These are phyloP conservation scores for Lichenostomus cassidix DNA, from an alignment of 2,113 vertebrate species.

Conservation along the genomic window DNA sequence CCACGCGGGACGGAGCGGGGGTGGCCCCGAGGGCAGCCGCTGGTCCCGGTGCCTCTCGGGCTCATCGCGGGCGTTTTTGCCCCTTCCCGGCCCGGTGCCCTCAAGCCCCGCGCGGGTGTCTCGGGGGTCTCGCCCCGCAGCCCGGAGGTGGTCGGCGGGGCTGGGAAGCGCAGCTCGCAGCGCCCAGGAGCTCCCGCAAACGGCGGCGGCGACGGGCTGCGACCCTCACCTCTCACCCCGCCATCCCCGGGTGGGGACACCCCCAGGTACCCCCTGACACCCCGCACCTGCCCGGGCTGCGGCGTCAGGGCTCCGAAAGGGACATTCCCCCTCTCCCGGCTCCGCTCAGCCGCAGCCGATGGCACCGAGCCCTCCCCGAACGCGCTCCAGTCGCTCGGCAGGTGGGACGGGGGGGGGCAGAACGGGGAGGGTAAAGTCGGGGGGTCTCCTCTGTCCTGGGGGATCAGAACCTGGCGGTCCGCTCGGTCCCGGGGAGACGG, in stretches of 20 bases:
- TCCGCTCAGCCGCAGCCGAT: background rate
- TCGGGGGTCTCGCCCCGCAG: background rate
- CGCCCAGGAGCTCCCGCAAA: background rate
- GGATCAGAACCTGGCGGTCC: background rate
- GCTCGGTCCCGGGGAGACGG: background rate
- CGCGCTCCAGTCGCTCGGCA: fast-evolving
- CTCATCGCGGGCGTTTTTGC: fast-evolving
- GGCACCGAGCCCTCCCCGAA: background rate
- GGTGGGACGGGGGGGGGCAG: no score
- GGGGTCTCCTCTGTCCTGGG: background rate
- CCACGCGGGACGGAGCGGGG: background rate
- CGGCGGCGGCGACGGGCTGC: background rate
- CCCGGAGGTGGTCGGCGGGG: background rate
- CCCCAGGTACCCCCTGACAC: background rate
- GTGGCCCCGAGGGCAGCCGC: background rate
- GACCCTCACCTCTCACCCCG: background rate
- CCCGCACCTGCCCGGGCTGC: background rate
- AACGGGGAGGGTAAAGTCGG: background rate
- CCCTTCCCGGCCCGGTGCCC: background rate
- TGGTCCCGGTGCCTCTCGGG: background rate
- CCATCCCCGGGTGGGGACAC: background rate
- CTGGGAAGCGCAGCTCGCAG: background rate
- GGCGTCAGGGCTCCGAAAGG: background rate
- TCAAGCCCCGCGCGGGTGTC: background rate
- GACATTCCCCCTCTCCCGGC: background rate